Evolutionary conservation across 1,140 invertebrate genomes (phyloP).

Genomic region (Argopecten irradians): DNA sequence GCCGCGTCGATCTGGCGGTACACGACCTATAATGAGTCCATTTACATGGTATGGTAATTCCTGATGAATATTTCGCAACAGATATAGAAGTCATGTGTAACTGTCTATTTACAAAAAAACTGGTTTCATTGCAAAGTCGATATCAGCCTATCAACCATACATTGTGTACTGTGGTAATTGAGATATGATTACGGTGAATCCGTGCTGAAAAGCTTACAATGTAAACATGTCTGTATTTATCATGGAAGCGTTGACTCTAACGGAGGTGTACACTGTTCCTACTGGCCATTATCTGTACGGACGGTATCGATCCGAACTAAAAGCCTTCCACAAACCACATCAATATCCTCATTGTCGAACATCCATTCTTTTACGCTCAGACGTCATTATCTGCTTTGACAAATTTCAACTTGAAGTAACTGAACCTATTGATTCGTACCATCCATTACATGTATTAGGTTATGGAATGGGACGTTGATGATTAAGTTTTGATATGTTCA

Average conservation of each 20-base stretch:
- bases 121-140: not conserved
- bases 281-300: not conserved
- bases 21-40: not conserved
- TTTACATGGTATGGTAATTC: not conserved
- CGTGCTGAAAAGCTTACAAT: not conserved
- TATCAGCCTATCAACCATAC: not conserved
- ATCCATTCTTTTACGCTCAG: too few relatives aligned
- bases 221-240: not conserved
- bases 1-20: not conserved
- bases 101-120: not conserved
- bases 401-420: too few relatives aligned
- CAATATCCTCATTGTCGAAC: not conserved
- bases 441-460: too few relatives aligned
- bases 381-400: too few relatives aligned
- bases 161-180: not conserved
- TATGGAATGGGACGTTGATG: too few relatives aligned
- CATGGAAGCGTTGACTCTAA: not conserved
- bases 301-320: not conserved
- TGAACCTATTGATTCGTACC: too few relatives aligned
- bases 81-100: not conserved
- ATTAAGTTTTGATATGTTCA: too few relatives aligned
- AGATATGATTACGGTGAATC: not conserved
- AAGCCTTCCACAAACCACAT: not conserved
- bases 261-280: not conserved
- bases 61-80: not conserved